phyloP scores from a whole-genome alignment of 2,888 invertebrate genomes.

The Nowickia ferox region DNA sequence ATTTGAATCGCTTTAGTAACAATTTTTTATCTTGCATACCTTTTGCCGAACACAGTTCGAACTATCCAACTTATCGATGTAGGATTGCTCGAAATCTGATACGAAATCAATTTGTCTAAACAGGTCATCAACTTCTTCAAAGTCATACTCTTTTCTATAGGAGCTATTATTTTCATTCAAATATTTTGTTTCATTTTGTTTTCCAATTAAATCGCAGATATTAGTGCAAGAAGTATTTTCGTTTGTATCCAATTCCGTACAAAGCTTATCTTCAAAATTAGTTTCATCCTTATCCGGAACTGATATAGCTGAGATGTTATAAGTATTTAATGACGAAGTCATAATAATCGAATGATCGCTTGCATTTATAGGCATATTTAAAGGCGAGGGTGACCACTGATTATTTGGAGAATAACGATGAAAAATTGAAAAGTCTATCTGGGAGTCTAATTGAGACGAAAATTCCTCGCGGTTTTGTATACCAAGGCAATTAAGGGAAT shows the following conservation, averaged over 20 bases:
- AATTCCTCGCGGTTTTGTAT: slow-evolving; percentile 67
- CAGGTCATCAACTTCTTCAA: slow-evolving; percentile 20
- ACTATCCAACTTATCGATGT: background rate
- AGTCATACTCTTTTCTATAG: background rate
- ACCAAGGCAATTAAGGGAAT: slow-evolving; percentile 28
- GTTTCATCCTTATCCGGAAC: background rate
- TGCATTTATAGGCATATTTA: background rate
- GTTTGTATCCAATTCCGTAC: background rate
- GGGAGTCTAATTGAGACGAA: slow-evolving; percentile 64
- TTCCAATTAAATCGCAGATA: background rate
- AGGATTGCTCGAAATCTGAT: slow-evolving; percentile 19
- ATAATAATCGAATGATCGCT: slow-evolving; percentile 53
- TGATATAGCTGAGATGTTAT: slow-evolving; percentile 11
- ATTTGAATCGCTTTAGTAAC: background rate
- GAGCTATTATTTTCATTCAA: background rate
- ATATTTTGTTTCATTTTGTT: background rate
- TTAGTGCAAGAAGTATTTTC: background rate
- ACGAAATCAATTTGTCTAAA: slow-evolving; percentile 47
- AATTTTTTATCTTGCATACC: slow-evolving; percentile 29
- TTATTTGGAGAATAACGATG: slow-evolving; percentile 26
- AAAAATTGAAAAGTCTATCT: slow-evolving; percentile 60
- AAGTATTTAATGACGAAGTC: slow-evolving; percentile 44
- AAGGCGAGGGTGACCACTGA: slow-evolving; percentile 20
- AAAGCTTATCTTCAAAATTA: background rate
- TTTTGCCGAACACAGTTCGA: background rate